Percentiles rank a stretch among this genome's conserved stretches.
phyloP scores from a whole-genome alignment of 2,888 invertebrate genomes.

The Andricus curvator region DNA sequence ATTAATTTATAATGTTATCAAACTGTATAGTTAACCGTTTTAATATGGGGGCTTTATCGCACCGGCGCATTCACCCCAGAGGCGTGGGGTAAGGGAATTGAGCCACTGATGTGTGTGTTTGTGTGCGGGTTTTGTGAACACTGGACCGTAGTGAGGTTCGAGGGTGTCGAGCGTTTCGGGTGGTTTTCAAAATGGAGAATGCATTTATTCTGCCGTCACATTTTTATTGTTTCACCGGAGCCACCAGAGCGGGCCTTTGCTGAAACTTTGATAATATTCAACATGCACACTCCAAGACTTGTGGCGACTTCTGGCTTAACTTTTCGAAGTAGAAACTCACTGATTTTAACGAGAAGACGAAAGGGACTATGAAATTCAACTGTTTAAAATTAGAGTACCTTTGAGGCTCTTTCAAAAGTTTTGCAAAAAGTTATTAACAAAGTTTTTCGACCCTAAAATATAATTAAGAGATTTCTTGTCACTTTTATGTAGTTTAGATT shows the following conservation, averaged over 20 bases:
- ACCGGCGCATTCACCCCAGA: slow-evolving; percentile 56
- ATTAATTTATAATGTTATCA: slow-evolving; percentile 60
- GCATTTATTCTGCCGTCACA: slow-evolving; percentile 67
- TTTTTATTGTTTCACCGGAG: slow-evolving; percentile 65
- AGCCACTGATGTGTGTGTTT: slow-evolving; percentile 13
- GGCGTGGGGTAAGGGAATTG: slow-evolving; percentile 41
- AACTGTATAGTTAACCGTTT: slow-evolving; percentile 49
- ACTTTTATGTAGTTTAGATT: no score
- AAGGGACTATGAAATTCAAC: background rate
- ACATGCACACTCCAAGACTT: background rate
- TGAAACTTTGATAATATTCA: slow-evolving; percentile 72
- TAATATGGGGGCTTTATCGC: slow-evolving; percentile 59
- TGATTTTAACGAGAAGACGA: background rate
- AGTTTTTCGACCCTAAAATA: background rate
- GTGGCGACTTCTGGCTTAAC: background rate
- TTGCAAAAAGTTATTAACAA: background rate
- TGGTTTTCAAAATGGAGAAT: slow-evolving; percentile 64
- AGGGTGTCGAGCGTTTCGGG: slow-evolving; percentile 57
- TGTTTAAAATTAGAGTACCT: background rate
- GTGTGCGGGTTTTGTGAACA: slow-evolving; percentile 4
- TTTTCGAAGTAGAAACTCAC: background rate
- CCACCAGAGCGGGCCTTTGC: slow-evolving; percentile 36
- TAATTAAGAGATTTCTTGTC: no score
- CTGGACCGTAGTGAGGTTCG: slow-evolving; percentile 42
- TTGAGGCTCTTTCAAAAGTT: background rate